Conservation (phyloP, 92 coral and sea anemone genomes). For the Hydrozoanthus gracilis region DNA sequence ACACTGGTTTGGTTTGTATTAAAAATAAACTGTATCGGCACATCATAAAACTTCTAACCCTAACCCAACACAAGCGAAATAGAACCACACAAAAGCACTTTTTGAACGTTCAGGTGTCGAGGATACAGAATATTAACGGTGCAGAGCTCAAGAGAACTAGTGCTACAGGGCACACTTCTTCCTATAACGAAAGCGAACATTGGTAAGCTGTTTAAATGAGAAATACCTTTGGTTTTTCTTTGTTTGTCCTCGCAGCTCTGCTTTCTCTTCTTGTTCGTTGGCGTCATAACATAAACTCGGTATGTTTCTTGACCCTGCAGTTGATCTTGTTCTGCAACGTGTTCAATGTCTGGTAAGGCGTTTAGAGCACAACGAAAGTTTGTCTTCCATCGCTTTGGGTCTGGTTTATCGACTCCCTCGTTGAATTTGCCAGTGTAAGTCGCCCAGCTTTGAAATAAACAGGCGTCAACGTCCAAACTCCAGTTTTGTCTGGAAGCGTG, state of each 20-base stretch:
- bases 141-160: not conserved
- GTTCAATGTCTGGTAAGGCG: conserved; percentile 66
- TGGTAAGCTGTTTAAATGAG: not conserved
- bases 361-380: conserved; percentile 81
- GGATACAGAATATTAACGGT: too few relatives aligned
- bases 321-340: conserved; percentile 49
- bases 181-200: not conserved
- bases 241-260: not conserved
- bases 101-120: too few relatives aligned
- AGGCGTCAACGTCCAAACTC: conserved; percentile 29
- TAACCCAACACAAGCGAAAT: too few relatives aligned
- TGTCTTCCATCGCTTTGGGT: conserved; percentile 77
- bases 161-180: not conserved
- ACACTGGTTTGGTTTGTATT: too few relatives aligned
- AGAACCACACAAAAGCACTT: too few relatives aligned
- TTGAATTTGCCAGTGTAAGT: conserved; percentile 68
- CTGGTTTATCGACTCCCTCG: conserved; percentile 20
- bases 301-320: conserved; percentile 57
- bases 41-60: too few relatives aligned
- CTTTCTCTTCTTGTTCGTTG: conserved; percentile 4
- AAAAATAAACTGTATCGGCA: too few relatives aligned
- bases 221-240: conserved; percentile 39
- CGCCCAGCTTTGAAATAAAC: conserved; percentile 76
- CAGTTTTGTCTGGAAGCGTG: conserved; percentile 72
- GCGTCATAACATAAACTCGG: conserved; percentile 63